Conservation (phyloP, 2,888 invertebrate genomes). For the Physocephala rufipes region DNA sequence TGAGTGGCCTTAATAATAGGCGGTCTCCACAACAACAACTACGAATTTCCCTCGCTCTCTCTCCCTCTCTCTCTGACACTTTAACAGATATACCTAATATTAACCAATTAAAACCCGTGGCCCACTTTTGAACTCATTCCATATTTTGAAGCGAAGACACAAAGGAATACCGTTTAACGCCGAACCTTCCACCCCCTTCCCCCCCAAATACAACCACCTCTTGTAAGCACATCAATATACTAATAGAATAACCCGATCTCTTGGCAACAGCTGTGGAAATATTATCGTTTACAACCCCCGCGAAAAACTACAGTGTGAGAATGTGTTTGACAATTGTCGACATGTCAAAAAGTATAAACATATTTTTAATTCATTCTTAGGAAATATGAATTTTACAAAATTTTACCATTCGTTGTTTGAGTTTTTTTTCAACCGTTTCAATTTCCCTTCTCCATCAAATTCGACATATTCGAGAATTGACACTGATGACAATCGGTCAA, state of each 20-base stretch:
- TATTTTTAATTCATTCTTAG: conserved; percentile 30
- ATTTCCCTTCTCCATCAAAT: conserved; percentile 5
- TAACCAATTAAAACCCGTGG: conserved; percentile 26
- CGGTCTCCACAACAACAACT: too few relatives aligned
- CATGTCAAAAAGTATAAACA: background rate
- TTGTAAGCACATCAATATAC: too few relatives aligned
- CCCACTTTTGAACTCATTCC: conserved; percentile 2
- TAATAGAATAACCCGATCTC: background rate
- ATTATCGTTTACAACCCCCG: background rate
- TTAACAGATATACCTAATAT: too few relatives aligned
- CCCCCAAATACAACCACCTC: too few relatives aligned
- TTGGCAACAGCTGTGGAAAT: conserved; percentile 6
- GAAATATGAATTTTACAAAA: conserved; percentile 14
- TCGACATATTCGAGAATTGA: conserved; percentile 25
- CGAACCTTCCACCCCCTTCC: too few relatives aligned
- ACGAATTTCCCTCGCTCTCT: too few relatives aligned
- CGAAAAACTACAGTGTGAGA: background rate
- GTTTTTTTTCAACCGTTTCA: background rate
- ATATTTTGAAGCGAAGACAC: too few relatives aligned
- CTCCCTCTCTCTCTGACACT: too few relatives aligned
- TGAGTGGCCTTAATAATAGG: background rate
- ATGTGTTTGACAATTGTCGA: conserved; percentile 1
- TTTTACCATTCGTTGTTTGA: background rate
- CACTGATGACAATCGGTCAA: background rate
- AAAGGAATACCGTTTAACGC: too few relatives aligned